Percentiles rank a stretch among this genome's conserved stretches.
These are phyloP conservation scores for Anas bahamensis DNA, from an alignment of 2,797 vertebrate species.

Conservation along the genomic window DNA sequence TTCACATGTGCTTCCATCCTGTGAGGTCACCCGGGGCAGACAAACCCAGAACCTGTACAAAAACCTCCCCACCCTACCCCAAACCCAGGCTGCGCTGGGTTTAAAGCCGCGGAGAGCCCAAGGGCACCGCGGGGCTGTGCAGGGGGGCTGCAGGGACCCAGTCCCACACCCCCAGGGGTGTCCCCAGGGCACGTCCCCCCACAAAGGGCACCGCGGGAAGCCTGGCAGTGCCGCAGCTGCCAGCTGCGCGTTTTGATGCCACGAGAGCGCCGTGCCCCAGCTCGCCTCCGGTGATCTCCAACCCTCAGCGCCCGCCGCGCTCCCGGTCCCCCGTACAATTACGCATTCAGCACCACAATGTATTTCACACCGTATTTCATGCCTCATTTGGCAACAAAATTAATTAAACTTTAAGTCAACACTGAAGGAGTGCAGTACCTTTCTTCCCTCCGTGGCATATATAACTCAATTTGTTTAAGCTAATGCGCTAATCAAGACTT, in stretches of 20 bases:
- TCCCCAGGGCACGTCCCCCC: rapidly evolving
- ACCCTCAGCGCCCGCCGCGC: not conserved
- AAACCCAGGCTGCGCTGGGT: rapidly evolving
- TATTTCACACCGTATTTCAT: constrained; percentile 55
- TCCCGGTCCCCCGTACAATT: not conserved
- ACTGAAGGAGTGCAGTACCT: not conserved
- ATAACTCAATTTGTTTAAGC: constrained; percentile 24
- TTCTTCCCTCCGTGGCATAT: not conserved
- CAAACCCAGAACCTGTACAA: not conserved
- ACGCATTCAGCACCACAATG: not conserved
- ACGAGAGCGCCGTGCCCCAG: not conserved
- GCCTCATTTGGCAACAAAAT: constrained; percentile 68
- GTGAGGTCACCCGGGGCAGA: not conserved
- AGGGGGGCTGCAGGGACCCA: rapidly evolving
- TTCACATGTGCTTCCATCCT: not conserved
- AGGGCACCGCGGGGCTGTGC: rapidly evolving
- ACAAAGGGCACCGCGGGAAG: rapidly evolving
- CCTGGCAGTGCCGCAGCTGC: not conserved
- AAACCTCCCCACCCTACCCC: not conserved
- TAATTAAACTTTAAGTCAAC: constrained; percentile 64
- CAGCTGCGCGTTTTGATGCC: rapidly evolving
- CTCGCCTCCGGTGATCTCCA: not conserved
- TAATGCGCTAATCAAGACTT: constrained; percentile 7
- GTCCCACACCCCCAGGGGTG: not conserved
- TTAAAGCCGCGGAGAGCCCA: not conserved